These are phyloP conservation scores for Apocheima hispidaria DNA, from an alignment of 2,888 invertebrate species.

Conservation along the genomic window DNA sequence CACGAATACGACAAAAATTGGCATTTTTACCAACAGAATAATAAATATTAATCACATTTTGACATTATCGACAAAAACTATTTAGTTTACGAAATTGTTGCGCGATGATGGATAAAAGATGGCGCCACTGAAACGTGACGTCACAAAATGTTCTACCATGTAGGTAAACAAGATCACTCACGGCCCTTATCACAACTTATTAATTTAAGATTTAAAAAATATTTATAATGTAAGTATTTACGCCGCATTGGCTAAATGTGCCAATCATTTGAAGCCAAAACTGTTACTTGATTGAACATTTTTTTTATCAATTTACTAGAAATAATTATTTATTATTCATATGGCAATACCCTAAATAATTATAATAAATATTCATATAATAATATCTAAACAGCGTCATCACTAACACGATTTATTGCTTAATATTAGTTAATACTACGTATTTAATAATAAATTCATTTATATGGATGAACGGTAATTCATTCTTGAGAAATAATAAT, in stretches of 20 bases:
- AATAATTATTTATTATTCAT: constrained; percentile 33
- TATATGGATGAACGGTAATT: constrained; percentile 63
- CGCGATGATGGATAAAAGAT: neutral
- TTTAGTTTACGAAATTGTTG: neutral
- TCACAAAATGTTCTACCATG: too few species aligned
- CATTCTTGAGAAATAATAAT: neutral
- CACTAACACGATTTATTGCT: constrained; percentile 82
- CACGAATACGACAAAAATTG: constrained; percentile 20
- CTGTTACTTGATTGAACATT: too few species aligned
- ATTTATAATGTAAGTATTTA: too few species aligned
- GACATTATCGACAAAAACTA: neutral
- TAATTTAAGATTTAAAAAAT: too few species aligned
- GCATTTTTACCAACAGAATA: constrained; percentile 16
- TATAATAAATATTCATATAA: constrained; percentile 29
- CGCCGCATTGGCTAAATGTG: too few species aligned
- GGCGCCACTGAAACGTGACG: constrained; percentile 6
- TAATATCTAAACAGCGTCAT: constrained; percentile 57
- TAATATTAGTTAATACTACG: constrained; percentile 65
- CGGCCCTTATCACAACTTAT: too few species aligned
- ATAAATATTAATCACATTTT: constrained; percentile 9
- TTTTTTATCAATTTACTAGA: too few species aligned
- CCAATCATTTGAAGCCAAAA: too few species aligned
- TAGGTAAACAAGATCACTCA: too few species aligned
- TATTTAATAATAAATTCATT: constrained; percentile 78
- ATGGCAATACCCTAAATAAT: constrained; percentile 28